phyloP scores from a whole-genome alignment of 2,113 vertebrate genomes.

The Girardinichthys multiradiatus region DNA sequence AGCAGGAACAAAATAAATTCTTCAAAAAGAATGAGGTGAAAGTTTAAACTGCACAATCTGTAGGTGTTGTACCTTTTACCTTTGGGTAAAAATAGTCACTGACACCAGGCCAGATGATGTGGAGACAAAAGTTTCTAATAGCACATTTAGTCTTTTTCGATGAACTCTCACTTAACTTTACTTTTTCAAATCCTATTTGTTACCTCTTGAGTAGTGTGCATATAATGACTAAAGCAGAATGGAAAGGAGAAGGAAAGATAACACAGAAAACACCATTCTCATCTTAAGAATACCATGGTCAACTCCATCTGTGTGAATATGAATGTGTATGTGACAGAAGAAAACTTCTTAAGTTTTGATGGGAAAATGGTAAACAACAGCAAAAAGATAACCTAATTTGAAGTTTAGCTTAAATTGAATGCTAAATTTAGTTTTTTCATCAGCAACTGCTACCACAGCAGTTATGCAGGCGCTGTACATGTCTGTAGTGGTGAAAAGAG shows the following conservation, averaged over 20 bases:
- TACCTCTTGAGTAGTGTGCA: not conserved
- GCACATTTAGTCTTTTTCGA: slow-evolving; percentile 26
- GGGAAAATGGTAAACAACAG: not conserved
- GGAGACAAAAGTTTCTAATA: not conserved
- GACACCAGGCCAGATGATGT: not conserved
- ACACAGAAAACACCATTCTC: slow-evolving; percentile 17
- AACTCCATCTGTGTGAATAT: slow-evolving; percentile 7
- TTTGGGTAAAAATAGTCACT: not conserved
- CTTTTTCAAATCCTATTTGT: slow-evolving; percentile 23
- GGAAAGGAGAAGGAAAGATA: not conserved
- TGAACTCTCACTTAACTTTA: slow-evolving; percentile 26
- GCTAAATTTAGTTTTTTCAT: too few relatives aligned
- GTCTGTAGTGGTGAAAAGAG: too few relatives aligned
- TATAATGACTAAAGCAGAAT: slow-evolving; percentile 13
- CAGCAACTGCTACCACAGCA: too few relatives aligned
- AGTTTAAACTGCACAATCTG: not conserved
- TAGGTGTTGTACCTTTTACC: not conserved
- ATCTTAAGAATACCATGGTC: slow-evolving; percentile 14
- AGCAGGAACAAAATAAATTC: not conserved
- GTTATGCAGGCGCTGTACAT: too few relatives aligned
- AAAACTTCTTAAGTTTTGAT: not conserved
- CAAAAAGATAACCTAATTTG: not conserved
- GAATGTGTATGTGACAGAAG: slow-evolving; percentile 9
- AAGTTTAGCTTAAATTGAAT: not conserved
- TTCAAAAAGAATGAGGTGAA: not conserved